Conservation (phyloP, 2,797 vertebrate genomes). For the Taenioides sp. region DNA sequence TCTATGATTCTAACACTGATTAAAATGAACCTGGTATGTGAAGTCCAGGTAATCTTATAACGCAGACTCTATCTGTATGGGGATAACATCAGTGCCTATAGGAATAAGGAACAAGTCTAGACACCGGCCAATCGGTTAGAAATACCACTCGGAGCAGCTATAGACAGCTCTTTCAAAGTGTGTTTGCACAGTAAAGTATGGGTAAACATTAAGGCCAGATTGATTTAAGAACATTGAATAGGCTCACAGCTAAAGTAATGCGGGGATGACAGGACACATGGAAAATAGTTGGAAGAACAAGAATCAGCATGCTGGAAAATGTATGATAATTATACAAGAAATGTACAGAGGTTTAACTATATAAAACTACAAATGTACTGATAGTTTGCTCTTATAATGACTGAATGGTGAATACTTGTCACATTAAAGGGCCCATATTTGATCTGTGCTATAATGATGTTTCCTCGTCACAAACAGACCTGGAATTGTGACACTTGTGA, state of each 20-base stretch:
- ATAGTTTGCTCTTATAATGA: too few species aligned
- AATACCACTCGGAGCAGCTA: constrained; percentile 17
- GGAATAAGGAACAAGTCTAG: constrained; percentile 54
- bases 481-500: too few species aligned
- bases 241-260: constrained; percentile 33
- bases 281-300: not conserved
- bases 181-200: constrained; percentile 55
- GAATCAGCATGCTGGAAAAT: constrained; percentile 27
- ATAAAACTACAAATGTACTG: not conserved
- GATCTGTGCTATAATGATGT: too few species aligned
- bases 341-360: not conserved
- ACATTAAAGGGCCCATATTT: too few species aligned
- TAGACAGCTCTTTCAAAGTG: constrained; percentile 19
- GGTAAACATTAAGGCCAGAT: constrained; percentile 42
- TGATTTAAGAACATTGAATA: constrained; percentile 31
- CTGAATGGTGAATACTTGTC: too few species aligned
- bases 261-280: constrained; percentile 39
- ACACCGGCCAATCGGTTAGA: constrained; percentile 5
- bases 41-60: constrained; percentile 7
- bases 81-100: constrained; percentile 51
- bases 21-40: not conserved
- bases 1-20: not conserved
- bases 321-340: constrained; percentile 13
- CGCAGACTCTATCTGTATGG: constrained; percentile 6
- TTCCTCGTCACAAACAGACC: too few species aligned